A percentile compares a stretch with the other conserved stretches of the same genome.
Conservation (phyloP, 2,113 vertebrate genomes). For the Limnothrissa miodon region DNA sequence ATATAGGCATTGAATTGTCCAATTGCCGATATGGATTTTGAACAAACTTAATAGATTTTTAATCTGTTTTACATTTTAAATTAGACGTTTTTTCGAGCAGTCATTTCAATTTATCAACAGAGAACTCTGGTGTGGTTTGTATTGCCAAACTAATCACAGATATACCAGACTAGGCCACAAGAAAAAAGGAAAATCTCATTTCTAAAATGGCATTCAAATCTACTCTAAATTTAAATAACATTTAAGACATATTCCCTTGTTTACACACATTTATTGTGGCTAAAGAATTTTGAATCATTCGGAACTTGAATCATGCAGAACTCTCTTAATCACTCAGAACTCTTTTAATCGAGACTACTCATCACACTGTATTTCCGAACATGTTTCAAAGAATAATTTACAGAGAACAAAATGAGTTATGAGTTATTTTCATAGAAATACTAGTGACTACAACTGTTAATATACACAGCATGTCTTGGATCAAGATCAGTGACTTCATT, state of each 20-base stretch:
- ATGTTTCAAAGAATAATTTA: neutral
- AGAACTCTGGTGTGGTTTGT: constrained; percentile 3
- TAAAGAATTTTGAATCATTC: neutral
- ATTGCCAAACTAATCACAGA: constrained; percentile 27
- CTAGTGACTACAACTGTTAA: neutral
- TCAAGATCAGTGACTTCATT: neutral
- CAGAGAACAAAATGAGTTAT: neutral
- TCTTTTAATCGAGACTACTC: neutral
- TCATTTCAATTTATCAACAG: constrained; percentile 31
- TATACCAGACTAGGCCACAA: constrained; percentile 1
- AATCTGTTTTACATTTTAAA: constrained; percentile 29
- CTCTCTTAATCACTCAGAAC: too few species aligned
- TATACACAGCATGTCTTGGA: neutral
- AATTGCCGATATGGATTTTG: constrained; percentile 16
- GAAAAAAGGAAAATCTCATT: neutral
- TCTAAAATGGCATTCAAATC: neutral
- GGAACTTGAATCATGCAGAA: neutral
- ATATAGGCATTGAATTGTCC: neutral
- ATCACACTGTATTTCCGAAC: neutral
- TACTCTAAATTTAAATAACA: neutral
- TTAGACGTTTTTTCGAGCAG: constrained; percentile 27
- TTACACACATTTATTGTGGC: neutral
- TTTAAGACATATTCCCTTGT: neutral
- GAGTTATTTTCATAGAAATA: neutral
- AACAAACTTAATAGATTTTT: constrained; percentile 24